Evolutionary conservation across 2,113 vertebrate genomes (phyloP), one percentile per base, ranked within the genome.

Genomic region (Eidolon helvum): DNA sequence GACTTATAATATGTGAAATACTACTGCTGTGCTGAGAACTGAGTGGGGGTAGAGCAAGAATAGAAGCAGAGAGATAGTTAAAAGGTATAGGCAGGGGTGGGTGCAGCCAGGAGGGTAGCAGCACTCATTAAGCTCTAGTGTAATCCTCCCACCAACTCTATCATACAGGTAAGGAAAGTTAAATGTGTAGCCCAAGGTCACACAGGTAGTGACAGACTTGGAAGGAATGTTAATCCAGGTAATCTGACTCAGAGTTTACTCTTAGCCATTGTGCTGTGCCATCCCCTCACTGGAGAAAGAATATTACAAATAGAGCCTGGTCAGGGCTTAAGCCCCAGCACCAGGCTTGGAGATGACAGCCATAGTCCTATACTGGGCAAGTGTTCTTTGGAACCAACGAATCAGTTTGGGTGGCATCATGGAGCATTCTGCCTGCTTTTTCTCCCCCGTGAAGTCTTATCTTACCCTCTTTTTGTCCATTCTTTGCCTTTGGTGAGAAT

Each of bases 51-150:
- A 22, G 43, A 35, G 16, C 18, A 59, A 48, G 68, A 4, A 10
- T 28, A n/a, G 72, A 28, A 19, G 21, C 21, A 61, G 22, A 40
- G 28, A 68, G 43, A 63, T n/a, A 50, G 50, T 24, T 5, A 9
- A 33, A 14, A 45, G 35, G 2, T 6, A 59, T 15, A 9, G 24
- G 22, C 10, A 15, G 10, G 55, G 5, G 26, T 9, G n/a, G 74
- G 38, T 1, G 3, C 6, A 66, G 57, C 24, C 35, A 26, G 35
- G 6, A 48, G 38, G 38, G 2, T 2, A 59, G 22, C 7, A 1
- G 24, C 35, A 2, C n/a, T 15, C 65, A 53, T 0, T 0, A n/a
- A 50, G 28, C 59, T 63, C 48, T 22, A 45, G 1, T 63, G 12
- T 16, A 30, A 45, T 15, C 19, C 21, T 40, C 59, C 72, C 11